Conservation (phyloP, 2,113 vertebrate genomes). For the Prunella fulvescens region DNA sequence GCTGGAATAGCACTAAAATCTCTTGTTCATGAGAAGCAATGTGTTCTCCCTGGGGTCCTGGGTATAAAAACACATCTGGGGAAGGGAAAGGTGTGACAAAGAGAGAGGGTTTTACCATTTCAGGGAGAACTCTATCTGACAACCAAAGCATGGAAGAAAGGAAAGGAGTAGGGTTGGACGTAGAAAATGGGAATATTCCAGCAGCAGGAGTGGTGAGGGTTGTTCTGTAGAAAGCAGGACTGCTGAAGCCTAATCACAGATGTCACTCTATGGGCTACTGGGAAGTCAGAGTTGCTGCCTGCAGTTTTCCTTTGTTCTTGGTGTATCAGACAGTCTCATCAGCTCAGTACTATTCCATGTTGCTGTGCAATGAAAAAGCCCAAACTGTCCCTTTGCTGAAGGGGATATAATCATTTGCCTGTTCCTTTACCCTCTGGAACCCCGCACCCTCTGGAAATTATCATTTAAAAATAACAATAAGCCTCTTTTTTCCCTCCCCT, state of each 20-base stretch:
- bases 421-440: not conserved
- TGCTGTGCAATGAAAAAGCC: not conserved
- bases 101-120: not conserved
- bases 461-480: not conserved
- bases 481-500: not conserved
- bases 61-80: not conserved
- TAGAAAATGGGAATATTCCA: not conserved
- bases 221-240: not conserved
- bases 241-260: not conserved
- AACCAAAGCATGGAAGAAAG: not conserved
- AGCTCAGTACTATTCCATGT: not conserved
- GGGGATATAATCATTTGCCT: not conserved
- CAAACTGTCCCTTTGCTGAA: not conserved
- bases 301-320: not conserved
- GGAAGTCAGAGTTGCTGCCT: not conserved
- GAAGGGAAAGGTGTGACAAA: not conserved
- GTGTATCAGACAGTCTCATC: not conserved
- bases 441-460: not conserved
- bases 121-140: not conserved
- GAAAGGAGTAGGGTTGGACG: not conserved
- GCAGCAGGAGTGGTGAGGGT: not conserved
- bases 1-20: not conserved
- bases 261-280: not conserved
- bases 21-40: not conserved
- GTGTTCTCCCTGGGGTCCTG: not conserved